Evolutionary conservation across 2,888 invertebrate genomes (phyloP), one percentile per base, ranked within the genome.

Genomic region (Eucera pruinosa): DNA sequence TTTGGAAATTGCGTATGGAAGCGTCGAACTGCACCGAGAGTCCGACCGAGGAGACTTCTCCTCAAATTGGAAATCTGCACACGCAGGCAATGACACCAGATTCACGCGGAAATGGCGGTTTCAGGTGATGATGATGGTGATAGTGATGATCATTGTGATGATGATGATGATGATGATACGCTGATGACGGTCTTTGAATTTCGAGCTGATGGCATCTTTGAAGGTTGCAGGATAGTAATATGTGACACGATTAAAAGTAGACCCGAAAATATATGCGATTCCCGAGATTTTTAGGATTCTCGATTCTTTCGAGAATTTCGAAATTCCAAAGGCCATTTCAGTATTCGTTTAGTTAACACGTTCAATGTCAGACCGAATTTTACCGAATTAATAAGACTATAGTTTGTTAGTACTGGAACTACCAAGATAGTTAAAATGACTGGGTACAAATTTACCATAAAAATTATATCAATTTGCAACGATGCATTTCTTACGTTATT

Each of bases 1-100:
- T 52, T 93, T 93, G 54, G 94, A 93, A 82, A 94, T 93, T 0
- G 94, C 93, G 88, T 94, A 94, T 0, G 94, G 93, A 2, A 93
- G 92, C 69, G 94, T 94, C 30, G 94, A 94, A 33, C 94, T 80
- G 64, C 86, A 84, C n/a, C 47, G 74, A 0, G 45, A 54, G 30
- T 67, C 72, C 57, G 54, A 9, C 9, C 25, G 41, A 6, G 64
- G 13, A 7, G 30, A 25, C 45, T 54, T 67, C 64, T 81, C 65
- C 0, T 47, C 48, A 3, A 20, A 18, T 25, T 18, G 39, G 9
- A 39, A n/a, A 69, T 83, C 85, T 85, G 71, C 67, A 65, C 71
- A 80, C 45, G 57, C 48, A 39, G 66, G n/a, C 2, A 48, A 48
- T 30, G 30, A 18, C n/a, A 58, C 36, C 47, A 20, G 30, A 20